Evolutionary conservation across 2,888 invertebrate species (phyloP).

Genomic region (Amiota mariae): DNA sequence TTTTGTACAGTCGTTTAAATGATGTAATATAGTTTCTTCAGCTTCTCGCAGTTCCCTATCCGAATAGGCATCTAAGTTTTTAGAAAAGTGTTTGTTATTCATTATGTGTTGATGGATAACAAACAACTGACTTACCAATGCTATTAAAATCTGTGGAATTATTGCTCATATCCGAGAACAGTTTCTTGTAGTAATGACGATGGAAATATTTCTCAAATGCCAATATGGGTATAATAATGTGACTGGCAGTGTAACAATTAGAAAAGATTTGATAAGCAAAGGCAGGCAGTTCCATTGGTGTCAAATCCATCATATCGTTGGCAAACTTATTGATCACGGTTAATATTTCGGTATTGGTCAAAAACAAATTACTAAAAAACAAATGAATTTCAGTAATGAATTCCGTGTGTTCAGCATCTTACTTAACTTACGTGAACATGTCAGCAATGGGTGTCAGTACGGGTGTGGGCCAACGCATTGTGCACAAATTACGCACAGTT

Average conservation of each 20-base stretch:
- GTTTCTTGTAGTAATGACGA: slow-evolving; percentile 71
- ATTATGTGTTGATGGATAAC: too few relatives aligned
- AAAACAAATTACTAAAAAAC: slow-evolving; percentile 74
- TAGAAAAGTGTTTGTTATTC: too few relatives aligned
- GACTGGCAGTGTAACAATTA: slow-evolving; percentile 74
- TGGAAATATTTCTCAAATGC: slow-evolving; percentile 75
- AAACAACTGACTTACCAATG: slow-evolving; percentile 60
- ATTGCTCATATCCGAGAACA: slow-evolving; percentile 69
- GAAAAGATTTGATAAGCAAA: slow-evolving; percentile 78
- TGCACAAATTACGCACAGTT: slow-evolving; percentile 76
- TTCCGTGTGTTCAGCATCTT: background rate
- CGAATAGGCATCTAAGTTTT: slow-evolving; percentile 69
- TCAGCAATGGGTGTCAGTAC: slow-evolving; percentile 77
- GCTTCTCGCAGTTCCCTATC: slow-evolving; percentile 76
- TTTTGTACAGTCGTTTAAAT: slow-evolving; percentile 74
- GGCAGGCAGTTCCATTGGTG: slow-evolving; percentile 78
- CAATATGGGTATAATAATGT: slow-evolving; percentile 73
- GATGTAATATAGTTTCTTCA: slow-evolving; percentile 78
- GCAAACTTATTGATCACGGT: slow-evolving; percentile 77
- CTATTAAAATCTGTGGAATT: slow-evolving; percentile 72
- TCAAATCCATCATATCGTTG: slow-evolving; percentile 74
- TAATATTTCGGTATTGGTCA: slow-evolving; percentile 75
- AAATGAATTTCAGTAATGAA: background rate
- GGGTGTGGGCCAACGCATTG: slow-evolving; percentile 76
- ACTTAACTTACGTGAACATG: slow-evolving; percentile 77